phyloP scores from a whole-genome alignment of 2,113 vertebrate genomes.

The Oophaga pumilio region DNA sequence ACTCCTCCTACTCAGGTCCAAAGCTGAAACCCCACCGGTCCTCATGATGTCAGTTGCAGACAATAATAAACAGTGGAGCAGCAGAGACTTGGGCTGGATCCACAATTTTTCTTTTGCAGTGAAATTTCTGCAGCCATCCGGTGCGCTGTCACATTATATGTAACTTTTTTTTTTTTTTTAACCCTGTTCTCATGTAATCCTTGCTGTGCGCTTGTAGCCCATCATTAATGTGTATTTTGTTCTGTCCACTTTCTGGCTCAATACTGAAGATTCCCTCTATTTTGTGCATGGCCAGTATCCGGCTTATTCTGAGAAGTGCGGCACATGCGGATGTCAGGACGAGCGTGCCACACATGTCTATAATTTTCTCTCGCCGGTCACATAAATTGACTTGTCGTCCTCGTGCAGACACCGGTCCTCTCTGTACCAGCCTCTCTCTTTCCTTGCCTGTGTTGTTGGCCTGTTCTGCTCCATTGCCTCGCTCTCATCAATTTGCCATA shows the following conservation, averaged over 20 bases:
- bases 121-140: no score
- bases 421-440: background rate
- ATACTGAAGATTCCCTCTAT: background rate
- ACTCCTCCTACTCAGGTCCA: no score
- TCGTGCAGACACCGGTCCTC: background rate
- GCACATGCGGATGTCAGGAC: background rate
- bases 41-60: no score
- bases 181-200: no score
- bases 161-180: no score
- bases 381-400: background rate
- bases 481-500: constrained; percentile 40
- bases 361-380: background rate
- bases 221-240: background rate
- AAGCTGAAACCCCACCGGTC: no score
- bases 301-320: background rate
- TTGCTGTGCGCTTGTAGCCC: background rate
- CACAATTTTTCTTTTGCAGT: no score
- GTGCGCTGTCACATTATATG: no score
- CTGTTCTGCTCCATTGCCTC: constrained; percentile 43
- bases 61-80: no score
- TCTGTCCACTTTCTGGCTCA: background rate
- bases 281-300: no score
- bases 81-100: no score
- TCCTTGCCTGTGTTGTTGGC: constrained; percentile 23
- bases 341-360: background rate